phyloP scores from a whole-genome alignment of 2,888 invertebrate species.

The Xanthostigma xanthostigma region DNA sequence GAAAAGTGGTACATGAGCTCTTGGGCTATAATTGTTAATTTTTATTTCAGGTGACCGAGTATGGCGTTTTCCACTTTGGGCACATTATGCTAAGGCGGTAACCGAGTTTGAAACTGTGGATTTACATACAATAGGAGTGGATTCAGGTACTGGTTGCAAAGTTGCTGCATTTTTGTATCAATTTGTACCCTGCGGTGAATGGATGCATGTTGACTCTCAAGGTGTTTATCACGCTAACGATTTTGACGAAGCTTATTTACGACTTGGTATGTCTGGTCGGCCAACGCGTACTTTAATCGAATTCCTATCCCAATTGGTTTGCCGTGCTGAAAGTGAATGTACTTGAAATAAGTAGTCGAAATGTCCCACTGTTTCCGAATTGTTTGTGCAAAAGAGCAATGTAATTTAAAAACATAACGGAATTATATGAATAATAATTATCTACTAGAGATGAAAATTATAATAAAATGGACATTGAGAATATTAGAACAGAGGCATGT shows the following conservation, averaged over 20 bases:
- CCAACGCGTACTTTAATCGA: slow-evolving; percentile 63
- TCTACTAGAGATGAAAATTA: too few species aligned
- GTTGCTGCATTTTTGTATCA: slow-evolving; percentile 65
- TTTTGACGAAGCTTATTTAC: slow-evolving; percentile 40
- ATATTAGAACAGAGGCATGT: too few species aligned
- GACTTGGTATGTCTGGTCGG: slow-evolving; percentile 58
- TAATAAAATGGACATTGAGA: too few species aligned
- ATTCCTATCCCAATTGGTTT: slow-evolving; percentile 43
- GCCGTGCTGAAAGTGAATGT: slow-evolving; percentile 22
- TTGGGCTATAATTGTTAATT: too few species aligned
- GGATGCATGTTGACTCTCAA: slow-evolving; percentile 71
- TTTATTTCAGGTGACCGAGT: slow-evolving; percentile 48
- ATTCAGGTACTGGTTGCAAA: slow-evolving; percentile 48
- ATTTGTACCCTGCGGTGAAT: slow-evolving; percentile 52
- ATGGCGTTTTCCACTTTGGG: slow-evolving; percentile 72
- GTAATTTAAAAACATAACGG: too few species aligned
- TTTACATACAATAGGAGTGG: slow-evolving; percentile 36
- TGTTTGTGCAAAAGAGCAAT: too few species aligned
- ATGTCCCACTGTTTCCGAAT: too few species aligned
- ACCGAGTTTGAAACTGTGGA: slow-evolving; percentile 33
- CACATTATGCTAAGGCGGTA: slow-evolving; percentile 47
- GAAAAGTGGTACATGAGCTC: too few species aligned
- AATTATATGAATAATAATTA: too few species aligned
- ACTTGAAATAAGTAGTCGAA: too few species aligned
- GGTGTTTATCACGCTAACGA: slow-evolving; percentile 59